Base-by-base conservation (phyloP, 2,797 vertebrate genomes). In the Columba guinea region DNA sequence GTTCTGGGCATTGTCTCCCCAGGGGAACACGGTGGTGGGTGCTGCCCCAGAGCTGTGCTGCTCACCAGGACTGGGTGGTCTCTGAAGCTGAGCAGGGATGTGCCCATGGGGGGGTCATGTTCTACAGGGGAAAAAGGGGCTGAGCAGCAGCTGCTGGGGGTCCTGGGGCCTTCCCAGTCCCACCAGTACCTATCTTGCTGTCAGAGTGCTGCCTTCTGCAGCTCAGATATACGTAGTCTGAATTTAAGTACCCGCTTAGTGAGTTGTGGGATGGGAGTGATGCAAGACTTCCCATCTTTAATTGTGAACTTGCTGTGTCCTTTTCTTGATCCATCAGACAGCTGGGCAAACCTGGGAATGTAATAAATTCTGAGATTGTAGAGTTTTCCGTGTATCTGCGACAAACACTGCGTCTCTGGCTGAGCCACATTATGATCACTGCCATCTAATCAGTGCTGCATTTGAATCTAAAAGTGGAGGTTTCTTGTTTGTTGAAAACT, bases 401-500 rank as follows among this genome's bases (percentile, higher is more conserved):
- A 63, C 62, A 68, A 70, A 75, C 20, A 1, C 69, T 63, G 53
- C 44, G 13, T 48, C 69, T 76, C 70, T 64, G 67, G 18, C 63
- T 60, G 65, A 84, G 52, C 49, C 18, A 10, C 58, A 74, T 20
- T 20, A 10, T 68, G 69, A 79, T 89, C 67, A 35, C 68, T 79
- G 87, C 30, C 48, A 62, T 85, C 58, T 92, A 37, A 79, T 92
- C 73, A 84, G 49, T 48, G 76, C 49, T 87, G 34, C 51, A 74
- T 78, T 80, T 75, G 71, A 8, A 52, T 73, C 58, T 39, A 30
- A 62, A 90, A 89, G 44, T 1, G 20, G 64, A 68, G 14, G 15
- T 20, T 84, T 92, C n/a, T 34, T 48, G n/a, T 70, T 87, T 80
- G 69, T 69, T 87, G 44, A 89, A 87, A 83, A 28, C 34, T 7